Percentiles rank a stretch among this genome's conserved stretches.
Evolutionary conservation across 2,888 invertebrate genomes (phyloP).

Genomic region (Hemicrepidius hirtus): DNA sequence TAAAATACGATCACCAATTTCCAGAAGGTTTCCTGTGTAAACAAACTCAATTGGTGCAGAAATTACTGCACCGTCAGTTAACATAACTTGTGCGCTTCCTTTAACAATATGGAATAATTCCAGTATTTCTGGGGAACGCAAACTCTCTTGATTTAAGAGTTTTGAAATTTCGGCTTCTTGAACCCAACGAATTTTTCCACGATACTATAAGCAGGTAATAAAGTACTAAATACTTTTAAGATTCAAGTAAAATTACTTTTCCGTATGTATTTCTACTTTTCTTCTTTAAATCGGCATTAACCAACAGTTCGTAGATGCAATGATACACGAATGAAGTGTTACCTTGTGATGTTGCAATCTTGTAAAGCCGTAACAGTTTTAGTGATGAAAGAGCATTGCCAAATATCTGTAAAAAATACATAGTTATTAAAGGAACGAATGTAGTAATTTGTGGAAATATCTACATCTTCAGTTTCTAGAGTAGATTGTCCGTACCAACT

Average conservation of each 20-base stretch:
- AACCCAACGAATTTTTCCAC: constrained; percentile 66
- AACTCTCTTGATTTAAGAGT: constrained; percentile 55
- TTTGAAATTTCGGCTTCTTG: constrained; percentile 62
- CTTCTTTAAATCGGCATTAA: constrained; percentile 61
- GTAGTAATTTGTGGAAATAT: no score
- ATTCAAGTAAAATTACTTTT: constrained; percentile 57
- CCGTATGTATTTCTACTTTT: constrained; percentile 64
- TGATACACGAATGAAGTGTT: constrained; percentile 58
- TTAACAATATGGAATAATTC: constrained; percentile 56
- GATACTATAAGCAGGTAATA: constrained; percentile 59
- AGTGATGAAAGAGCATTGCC: constrained; percentile 4
- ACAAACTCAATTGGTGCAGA: constrained; percentile 57
- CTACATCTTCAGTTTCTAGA: constrained; percentile 65
- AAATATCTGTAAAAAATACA: constrained; percentile 33
- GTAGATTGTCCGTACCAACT: constrained; percentile 60
- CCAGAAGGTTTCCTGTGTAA: constrained; percentile 61
- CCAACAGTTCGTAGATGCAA: constrained; percentile 61
- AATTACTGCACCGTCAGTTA: constrained; percentile 19
- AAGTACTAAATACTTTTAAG: not conserved
- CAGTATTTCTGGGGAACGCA: constrained; percentile 66
- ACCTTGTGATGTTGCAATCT: constrained; percentile 63
- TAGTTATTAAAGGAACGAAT: no score
- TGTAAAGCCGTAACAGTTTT: constrained; percentile 61
- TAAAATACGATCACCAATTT: constrained; percentile 63
- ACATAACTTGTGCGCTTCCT: constrained; percentile 12